Evolutionary conservation across 2,888 invertebrate species (phyloP), one percentile per base, ranked within the genome.

Genomic region (Masnerella sp.): DNA sequence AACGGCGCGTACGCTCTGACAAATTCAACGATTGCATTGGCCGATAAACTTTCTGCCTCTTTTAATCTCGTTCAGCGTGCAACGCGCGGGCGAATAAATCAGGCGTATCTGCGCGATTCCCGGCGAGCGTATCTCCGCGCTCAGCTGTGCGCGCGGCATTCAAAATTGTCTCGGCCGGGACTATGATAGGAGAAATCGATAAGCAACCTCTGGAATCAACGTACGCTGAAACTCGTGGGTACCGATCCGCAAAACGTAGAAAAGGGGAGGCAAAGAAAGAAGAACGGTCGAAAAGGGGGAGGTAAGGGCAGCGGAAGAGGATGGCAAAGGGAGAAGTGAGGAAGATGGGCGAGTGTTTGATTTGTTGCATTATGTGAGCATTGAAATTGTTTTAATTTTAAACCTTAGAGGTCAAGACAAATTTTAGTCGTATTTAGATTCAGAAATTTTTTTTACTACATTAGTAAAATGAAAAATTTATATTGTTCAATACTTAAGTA

Each of bases 121-220:
- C 51, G 68, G 73, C 43, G 56, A 36, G 62, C 58, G 30, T 62
- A 62, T 72, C 71, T 42, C 52, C 14, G 51, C 36, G 42, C 61
- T 40, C n/a, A n/a, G n/a, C n/a, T n/a, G 54, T 61, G 68, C 69
- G 56, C 59, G 52, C 72, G 59, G 74, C 74, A 74, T 74, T 74
- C 74, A 74, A 74, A 74, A 74, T 74, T 74, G 74, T 74, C 73
- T 68, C 73, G 73, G 62, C 42, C 61, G 34, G 54, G 62, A 68
- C 62, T 74, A 74, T 68, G 73, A 69, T 74, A 74, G 74, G 65
- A 69, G 59, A 69, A 74, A 74, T 64, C 69, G 74, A 69, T 69
- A 69, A 74, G 74, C 59, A 36, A 32, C 54, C 65, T 59, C 32
- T 59, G 47, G 74, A 68, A 71, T 74, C 74, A 74, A 59, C 45